Base-by-base conservation (phyloP, 2,797 vertebrate species). In the Amphiprion clarkii region DNA sequence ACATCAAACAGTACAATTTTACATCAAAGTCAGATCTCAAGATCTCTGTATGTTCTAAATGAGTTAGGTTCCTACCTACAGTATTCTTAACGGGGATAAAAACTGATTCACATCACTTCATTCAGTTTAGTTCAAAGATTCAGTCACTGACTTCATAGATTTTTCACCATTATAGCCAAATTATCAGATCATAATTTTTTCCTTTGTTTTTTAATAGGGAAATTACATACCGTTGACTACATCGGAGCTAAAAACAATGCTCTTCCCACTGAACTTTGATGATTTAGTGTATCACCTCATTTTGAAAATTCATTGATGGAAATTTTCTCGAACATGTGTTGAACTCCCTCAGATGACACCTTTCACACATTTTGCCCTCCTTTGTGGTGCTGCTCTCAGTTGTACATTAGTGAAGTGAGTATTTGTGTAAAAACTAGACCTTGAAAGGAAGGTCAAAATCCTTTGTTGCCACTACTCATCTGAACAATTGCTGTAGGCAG, bases 171-270 rank as follows among this genome's bases (percentile, higher is more conserved):
- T 21, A 8, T 23, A 27, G 12, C 2, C 53, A 56, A 17, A 16
- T 31, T 56, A 33, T 31, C 16, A 33, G 53, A 48, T 56, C 4
- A 12, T 14, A 25, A 21, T 33, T 23, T 14, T 57, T 46, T 55
- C 39, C 19, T 57, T 21, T 52, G 21, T 0, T 25, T 33, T 67
- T 33, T 46, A 31, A 56, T n/a, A 13, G 29, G 29, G 7, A 67
- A 33, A 6, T 0, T 7, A 0, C n/a, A 39, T 5, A 33, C n/a
- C 4, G 12, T 25, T 16, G 14, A 49, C 36, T 54, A 17, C 0
- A 58, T 46, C 21, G 48, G 29, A 36, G 23, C 16, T 14, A 68
- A 5, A 49, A 33, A 39, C 36, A 8, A 46, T 46, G 44, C 10
- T 17, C 42, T 17, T 0, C 4, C 3, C 44, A 17, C 44, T 46